Conservation (phyloP, 2,888 invertebrate species). For the Linyphia triangularis region DNA sequence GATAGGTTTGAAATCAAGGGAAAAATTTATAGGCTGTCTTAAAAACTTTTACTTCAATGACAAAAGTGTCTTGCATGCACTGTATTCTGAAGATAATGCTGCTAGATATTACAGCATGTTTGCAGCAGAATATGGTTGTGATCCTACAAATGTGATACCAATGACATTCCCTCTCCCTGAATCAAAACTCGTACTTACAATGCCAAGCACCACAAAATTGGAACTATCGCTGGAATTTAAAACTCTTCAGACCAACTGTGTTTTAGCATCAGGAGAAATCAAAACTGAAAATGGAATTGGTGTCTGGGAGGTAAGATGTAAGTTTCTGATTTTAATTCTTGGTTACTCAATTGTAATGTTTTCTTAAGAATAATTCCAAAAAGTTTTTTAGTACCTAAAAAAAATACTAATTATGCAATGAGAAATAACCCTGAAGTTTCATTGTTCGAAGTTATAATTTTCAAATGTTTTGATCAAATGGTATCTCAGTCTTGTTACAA, state of each 20-base stretch:
- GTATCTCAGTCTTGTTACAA: no score
- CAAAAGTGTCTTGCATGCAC: constrained; percentile 92
- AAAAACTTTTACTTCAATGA: constrained; percentile 96
- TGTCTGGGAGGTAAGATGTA: constrained; percentile 88
- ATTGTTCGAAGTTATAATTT: no score
- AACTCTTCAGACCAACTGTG: constrained; percentile 89
- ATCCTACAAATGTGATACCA: constrained; percentile 91
- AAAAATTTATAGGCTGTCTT: constrained; percentile 92
- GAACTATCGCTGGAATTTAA: constrained; percentile 92
- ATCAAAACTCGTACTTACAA: constrained; percentile 92
- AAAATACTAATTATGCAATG: no score
- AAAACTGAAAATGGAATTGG: constrained; percentile 85
- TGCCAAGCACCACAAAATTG: constrained; percentile 81
- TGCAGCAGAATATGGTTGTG: constrained; percentile 90
- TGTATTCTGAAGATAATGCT: constrained; percentile 91
- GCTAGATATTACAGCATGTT: constrained; percentile 84
- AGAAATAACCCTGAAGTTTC: no score
- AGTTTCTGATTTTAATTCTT: constrained; percentile 28
- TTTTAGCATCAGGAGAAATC: constrained; percentile 91
- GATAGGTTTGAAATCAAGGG: constrained; percentile 80
- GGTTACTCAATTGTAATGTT: no score
- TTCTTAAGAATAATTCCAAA: background rate
- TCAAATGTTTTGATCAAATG: no score
- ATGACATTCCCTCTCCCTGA: constrained; percentile 94
- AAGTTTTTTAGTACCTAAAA: background rate